These are phyloP conservation scores for Serripes groenlandicus DNA, from an alignment of 2,888 invertebrate species.

Conservation along the genomic window DNA sequence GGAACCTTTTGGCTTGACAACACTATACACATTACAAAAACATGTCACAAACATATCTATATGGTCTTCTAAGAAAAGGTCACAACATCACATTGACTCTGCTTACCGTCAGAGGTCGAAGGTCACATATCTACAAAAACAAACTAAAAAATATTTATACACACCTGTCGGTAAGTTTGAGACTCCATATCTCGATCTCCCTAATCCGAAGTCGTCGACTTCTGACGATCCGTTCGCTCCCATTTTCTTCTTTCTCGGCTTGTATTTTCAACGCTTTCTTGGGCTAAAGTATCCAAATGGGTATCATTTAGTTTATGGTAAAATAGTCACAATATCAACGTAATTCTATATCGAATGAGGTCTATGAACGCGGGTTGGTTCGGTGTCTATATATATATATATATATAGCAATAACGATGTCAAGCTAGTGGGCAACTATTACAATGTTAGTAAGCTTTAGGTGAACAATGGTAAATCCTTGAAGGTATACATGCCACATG, in stretches of 20 bases:
- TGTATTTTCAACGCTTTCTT: background rate
- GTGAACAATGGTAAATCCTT: too few relatives aligned
- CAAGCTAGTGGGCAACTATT: too few relatives aligned
- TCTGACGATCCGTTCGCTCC: constrained; percentile 67
- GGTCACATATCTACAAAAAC: background rate
- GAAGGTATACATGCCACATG: too few relatives aligned
- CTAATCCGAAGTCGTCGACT: constrained; percentile 42
- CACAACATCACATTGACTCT: background rate
- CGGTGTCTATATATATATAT: too few relatives aligned
- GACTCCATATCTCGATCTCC: constrained; percentile 50
- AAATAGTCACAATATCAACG: background rate
- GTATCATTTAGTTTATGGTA: background rate
- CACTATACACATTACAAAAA: too few relatives aligned
- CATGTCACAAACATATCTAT: too few relatives aligned
- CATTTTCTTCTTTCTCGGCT: constrained; percentile 46
- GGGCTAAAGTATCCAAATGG: constrained; percentile 18
- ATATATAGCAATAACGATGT: too few relatives aligned
- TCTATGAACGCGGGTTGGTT: too few relatives aligned
- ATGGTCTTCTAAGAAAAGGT: too few relatives aligned
- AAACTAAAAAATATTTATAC: constrained; percentile 40
- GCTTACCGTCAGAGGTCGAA: constrained; percentile 29
- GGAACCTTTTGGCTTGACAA: too few relatives aligned
- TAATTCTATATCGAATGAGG: too few relatives aligned
- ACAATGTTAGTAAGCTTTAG: too few relatives aligned
- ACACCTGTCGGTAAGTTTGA: constrained; percentile 54